phyloP scores from a whole-genome alignment of 2,797 vertebrate genomes.

The Atherinosoma microstoma region DNA sequence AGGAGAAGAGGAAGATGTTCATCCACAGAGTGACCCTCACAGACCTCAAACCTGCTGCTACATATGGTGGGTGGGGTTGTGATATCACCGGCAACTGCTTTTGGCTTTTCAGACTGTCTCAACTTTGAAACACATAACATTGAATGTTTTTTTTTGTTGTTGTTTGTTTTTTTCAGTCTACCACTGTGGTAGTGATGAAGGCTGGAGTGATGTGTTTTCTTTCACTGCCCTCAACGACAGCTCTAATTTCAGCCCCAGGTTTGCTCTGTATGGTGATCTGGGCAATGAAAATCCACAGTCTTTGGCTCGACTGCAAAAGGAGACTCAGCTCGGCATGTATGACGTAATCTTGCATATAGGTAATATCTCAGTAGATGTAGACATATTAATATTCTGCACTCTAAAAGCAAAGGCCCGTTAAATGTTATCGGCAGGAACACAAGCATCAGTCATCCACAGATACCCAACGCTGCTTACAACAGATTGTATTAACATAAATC shows the following conservation, averaged over 20 bases:
- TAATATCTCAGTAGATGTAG: slow-evolving; percentile 56
- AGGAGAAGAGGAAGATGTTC: slow-evolving; percentile 81
- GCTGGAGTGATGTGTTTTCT: slow-evolving; percentile 88
- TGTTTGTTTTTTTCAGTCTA: slow-evolving; percentile 80
- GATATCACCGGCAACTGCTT: slow-evolving; percentile 2
- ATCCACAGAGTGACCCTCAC: slow-evolving; percentile 87
- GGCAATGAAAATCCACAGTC: slow-evolving; percentile 91
- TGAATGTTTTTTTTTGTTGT: background rate
- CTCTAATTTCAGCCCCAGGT: slow-evolving; percentile 84
- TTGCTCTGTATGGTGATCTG: slow-evolving; percentile 90
- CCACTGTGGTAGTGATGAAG: slow-evolving; percentile 87
- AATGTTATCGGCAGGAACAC: slow-evolving; percentile 1
- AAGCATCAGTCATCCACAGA: slow-evolving; percentile 26
- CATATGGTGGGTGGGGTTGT: slow-evolving; percentile 83
- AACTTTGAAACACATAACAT: background rate
- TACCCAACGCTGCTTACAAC: slow-evolving; percentile 11
- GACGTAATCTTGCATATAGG: slow-evolving; percentile 90
- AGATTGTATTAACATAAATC: slow-evolving; percentile 9
- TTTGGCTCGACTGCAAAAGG: slow-evolving; percentile 88
- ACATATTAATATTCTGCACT: background rate
- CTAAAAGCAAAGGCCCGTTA: background rate
- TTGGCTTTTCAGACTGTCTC: slow-evolving; percentile 5
- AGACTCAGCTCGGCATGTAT: slow-evolving; percentile 88
- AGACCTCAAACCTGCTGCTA: slow-evolving; percentile 78
- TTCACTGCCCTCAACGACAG: slow-evolving; percentile 86